Percentiles rank a stretch among this genome's conserved stretches.
These are phyloP conservation scores for Chlorocebus sabaeus DNA, from an alignment of 2,113 vertebrate genomes.

Conservation along the genomic window DNA sequence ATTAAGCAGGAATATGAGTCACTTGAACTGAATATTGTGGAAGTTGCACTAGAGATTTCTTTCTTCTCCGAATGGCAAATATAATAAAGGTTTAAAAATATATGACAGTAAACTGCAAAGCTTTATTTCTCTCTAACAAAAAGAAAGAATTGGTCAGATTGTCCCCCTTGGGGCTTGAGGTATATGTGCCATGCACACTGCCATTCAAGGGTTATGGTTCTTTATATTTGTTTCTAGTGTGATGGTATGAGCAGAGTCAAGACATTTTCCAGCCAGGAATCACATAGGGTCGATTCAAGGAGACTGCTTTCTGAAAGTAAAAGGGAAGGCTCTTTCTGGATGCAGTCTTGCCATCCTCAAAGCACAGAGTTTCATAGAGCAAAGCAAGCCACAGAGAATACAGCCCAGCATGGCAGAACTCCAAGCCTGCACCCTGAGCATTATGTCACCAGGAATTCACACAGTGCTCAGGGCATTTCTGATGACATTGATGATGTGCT, in stretches of 20 bases:
- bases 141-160: neutral
- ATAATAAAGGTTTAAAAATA: constrained; percentile 18
- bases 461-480: neutral
- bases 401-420: too few relatives aligned
- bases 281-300: neutral
- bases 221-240: neutral
- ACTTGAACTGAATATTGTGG: constrained; percentile 32
- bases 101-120: neutral
- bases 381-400: neutral
- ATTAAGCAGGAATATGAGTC: constrained; percentile 60
- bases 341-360: neutral
- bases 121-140: neutral
- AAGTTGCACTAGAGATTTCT: constrained; percentile 49
- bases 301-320: neutral
- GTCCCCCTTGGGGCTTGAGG: neutral
- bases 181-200: neutral
- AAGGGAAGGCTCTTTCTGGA: neutral
- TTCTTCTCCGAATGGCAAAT: constrained; percentile 60
- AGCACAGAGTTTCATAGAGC: neutral
- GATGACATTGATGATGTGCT: too few relatives aligned
- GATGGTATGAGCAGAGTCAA: neutral
- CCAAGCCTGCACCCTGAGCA: neutral
- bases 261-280: neutral
- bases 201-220: neutral
- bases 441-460: neutral